Base-by-base conservation (phyloP, 2,888 invertebrate genomes). In the Napeogenes inachia region DNA sequence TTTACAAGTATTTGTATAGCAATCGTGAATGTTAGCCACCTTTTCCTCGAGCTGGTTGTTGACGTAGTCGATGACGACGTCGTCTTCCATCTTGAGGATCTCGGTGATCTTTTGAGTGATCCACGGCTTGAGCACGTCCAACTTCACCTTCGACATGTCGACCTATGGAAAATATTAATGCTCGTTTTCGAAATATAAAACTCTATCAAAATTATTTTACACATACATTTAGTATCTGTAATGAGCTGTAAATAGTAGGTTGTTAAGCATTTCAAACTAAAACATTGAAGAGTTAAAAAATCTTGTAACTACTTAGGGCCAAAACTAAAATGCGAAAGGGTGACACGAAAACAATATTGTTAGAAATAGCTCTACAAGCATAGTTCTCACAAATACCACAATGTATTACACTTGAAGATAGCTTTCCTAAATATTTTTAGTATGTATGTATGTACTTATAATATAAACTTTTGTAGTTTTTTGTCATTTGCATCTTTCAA, bases 71-170 rank as follows among this genome's bases (percentile, higher is more conserved):
- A 98, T 97, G 71, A 99, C 96, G 50, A 99, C 99, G 87, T 99
- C 99, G 85, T 99, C 99, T 89, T 99, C 99, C 87, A 99, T 97
- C 75, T 98, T 97, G 60, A 99, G 92, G 65, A 99, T 95, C 80
- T 99, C 98, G 3, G 98, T 99, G 64, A 99, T 95, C 87, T 98
- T 97, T 81, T 97, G 95, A 38, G 98, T 97, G 79, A 99, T 99
- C 99, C 99, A 99, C 69, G 99, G 99, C 81, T 99, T 98, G 77
- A 99, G 93, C 54, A 98, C 97, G 80, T 99, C 99, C 76, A 99
- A 90, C 85, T 99, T 99, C 64, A 99, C 97, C 91, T 99, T 99
- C 59, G 95, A 95, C 97, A 99, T 98, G 85, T 99, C 99, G 84
- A 99, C 96, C 98, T 81, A 63, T 5, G 21, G 30, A 33, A 50